A percentile compares a stretch with the other conserved stretches of the same genome.
Conservation (phyloP, 2,797 vertebrate species). For the Spea hammondii region DNA sequence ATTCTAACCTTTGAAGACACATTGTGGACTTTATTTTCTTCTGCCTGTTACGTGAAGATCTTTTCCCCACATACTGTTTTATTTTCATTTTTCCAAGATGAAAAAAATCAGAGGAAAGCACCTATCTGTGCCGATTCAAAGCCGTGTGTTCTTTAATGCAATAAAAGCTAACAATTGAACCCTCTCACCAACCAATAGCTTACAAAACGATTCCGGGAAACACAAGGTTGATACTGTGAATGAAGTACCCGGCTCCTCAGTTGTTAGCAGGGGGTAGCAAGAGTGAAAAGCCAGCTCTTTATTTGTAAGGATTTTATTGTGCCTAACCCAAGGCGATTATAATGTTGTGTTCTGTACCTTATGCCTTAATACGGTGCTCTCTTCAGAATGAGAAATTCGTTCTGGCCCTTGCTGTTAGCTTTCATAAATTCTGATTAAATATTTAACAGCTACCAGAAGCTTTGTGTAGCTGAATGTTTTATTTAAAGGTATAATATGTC, state of each 20-base stretch:
- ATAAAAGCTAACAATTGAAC: slow-evolving; percentile 24
- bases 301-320: slow-evolving; percentile 41
- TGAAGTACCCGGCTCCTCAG: slow-evolving; percentile 15
- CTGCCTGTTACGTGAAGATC: slow-evolving; percentile 32
- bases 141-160: slow-evolving; percentile 10
- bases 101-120: slow-evolving; percentile 31
- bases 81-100: slow-evolving; percentile 6
- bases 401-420: slow-evolving; percentile 29
- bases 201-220: slow-evolving; percentile 36
- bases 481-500: slow-evolving; percentile 21
- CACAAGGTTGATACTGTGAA: slow-evolving; percentile 13
- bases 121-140: slow-evolving; percentile 8
- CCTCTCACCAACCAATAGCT: slow-evolving; percentile 8
- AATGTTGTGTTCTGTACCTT: slow-evolving; percentile 11
- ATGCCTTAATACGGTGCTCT: slow-evolving; percentile 34
- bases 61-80: slow-evolving; percentile 31
- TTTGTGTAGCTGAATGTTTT: slow-evolving; percentile 21
- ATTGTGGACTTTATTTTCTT: slow-evolving; percentile 30
- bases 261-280: slow-evolving; percentile 19
- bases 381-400: slow-evolving; percentile 36
- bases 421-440: slow-evolving; percentile 49
- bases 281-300: slow-evolving; percentile 34
- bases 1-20: neutral
- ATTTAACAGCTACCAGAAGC: slow-evolving; percentile 44
- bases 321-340: slow-evolving; percentile 28